Evolutionary conservation across 2,888 invertebrate genomes (phyloP).

Genomic region (Lissocephala sabroskyi): DNA sequence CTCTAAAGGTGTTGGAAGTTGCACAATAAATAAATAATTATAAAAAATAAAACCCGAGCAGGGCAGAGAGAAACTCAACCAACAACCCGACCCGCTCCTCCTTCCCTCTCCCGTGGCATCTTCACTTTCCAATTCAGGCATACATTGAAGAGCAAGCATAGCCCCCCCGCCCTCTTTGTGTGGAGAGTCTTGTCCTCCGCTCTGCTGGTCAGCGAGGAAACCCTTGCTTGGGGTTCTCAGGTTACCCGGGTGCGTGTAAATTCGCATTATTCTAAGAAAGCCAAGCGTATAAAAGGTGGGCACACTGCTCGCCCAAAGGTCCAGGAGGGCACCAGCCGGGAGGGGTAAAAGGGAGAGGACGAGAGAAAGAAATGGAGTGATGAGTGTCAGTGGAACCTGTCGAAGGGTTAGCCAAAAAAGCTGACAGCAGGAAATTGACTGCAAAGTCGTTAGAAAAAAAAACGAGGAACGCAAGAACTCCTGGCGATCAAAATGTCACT

Average conservation of each 20-base stretch:
- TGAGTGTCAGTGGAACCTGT: background rate
- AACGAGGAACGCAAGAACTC: too few species aligned
- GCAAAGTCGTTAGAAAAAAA: too few species aligned
- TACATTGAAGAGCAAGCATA: slow-evolving; percentile 65
- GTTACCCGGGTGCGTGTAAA: slow-evolving; percentile 63
- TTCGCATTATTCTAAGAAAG: slow-evolving; percentile 66
- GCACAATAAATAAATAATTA: slow-evolving; percentile 71
- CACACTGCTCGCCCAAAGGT: slow-evolving; percentile 53
- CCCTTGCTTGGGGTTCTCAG: slow-evolving; percentile 64
- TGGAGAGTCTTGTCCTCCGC: too few species aligned
- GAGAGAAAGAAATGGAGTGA: background rate
- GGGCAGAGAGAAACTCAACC: slow-evolving; percentile 15
- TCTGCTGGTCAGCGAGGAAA: too few species aligned
- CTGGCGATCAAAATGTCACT: too few species aligned
- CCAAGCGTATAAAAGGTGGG: slow-evolving; percentile 66
- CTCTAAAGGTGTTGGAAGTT: slow-evolving; percentile 70
- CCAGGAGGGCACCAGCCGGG: too few species aligned
- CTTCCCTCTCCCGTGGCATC: too few species aligned
- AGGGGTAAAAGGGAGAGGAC: background rate
- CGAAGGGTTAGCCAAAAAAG: too few species aligned
- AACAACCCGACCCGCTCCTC: background rate
- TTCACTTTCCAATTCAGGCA: slow-evolving; percentile 30
- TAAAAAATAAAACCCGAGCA: slow-evolving; percentile 38
- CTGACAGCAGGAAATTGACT: too few species aligned
- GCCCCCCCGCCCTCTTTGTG: too few species aligned